Evolutionary conservation across 2,888 invertebrate genomes (phyloP).

Genomic region (Ethmia dodecea): DNA sequence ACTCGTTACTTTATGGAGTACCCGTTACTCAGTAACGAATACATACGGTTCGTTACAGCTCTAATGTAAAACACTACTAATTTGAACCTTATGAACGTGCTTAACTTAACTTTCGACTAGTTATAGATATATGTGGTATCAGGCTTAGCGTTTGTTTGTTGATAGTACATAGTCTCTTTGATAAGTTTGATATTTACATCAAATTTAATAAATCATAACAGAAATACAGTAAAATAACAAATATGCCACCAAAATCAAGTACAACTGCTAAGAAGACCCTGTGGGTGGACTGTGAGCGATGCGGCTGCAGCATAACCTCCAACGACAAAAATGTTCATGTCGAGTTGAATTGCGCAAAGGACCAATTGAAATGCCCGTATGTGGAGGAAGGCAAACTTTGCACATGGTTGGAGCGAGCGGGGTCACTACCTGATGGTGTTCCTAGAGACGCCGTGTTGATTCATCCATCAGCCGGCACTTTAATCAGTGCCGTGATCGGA

Average conservation of each 20-base stretch:
- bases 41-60: no score
- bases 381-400: conserved; percentile 44
- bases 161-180: no score
- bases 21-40: no score
- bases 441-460: conserved; percentile 58
- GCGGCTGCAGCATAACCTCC: conserved; percentile 71
- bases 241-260: conserved; percentile 63
- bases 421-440: conserved; percentile 46
- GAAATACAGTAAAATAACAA: conserved; percentile 1
- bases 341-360: conserved; percentile 67
- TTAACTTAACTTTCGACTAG: no score
- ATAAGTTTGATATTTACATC: no score
- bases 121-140: no score
- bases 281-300: conserved; percentile 82
- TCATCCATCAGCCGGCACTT: conserved; percentile 55
- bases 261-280: conserved; percentile 72
- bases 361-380: conserved; percentile 64
- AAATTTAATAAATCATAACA: background rate
- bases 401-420: conserved; percentile 58
- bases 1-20: no score
- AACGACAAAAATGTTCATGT: conserved; percentile 78
- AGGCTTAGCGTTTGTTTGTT: no score
- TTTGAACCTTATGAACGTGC: no score
- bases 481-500: conserved; percentile 62
- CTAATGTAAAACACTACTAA: no score